phyloP scores from a whole-genome alignment of 2,113 vertebrate genomes.

The Psophia crepitans region DNA sequence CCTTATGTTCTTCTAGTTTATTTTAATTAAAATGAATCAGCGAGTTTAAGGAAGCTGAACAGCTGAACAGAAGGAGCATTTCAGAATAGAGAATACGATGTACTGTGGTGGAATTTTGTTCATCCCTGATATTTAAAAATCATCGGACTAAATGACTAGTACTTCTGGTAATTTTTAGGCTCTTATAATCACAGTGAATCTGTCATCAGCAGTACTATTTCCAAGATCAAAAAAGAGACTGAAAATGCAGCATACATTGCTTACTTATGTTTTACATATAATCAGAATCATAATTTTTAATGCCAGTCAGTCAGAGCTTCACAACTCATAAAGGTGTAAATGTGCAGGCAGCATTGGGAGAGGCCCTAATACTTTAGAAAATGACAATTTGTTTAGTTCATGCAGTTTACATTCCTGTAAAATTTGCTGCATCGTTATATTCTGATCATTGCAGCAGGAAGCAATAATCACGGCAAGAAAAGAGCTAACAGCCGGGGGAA shows the following conservation, averaged over 20 bases:
- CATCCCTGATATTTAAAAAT: background rate
- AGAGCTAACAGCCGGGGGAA: background rate
- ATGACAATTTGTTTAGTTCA: background rate
- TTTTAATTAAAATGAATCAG: background rate
- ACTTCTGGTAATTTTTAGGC: background rate
- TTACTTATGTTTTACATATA: background rate
- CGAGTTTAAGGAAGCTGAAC: background rate
- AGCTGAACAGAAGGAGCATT: background rate
- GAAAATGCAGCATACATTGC: background rate
- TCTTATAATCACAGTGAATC: background rate
- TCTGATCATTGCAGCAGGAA: background rate
- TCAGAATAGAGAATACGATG: background rate
- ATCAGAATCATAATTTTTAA: background rate
- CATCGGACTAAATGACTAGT: background rate
- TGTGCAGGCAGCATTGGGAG: background rate
- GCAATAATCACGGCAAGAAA: constrained; percentile 6
- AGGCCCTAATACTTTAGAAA: background rate
- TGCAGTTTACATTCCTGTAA: background rate
- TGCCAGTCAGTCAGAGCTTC: background rate
- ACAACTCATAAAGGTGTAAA: background rate
- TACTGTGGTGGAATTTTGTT: background rate
- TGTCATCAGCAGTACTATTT: background rate
- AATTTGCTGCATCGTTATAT: background rate
- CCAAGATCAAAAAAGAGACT: background rate
- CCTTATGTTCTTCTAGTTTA: background rate